Conservation (phyloP, 1,140 invertebrate species). For the Orius insidiosus region DNA sequence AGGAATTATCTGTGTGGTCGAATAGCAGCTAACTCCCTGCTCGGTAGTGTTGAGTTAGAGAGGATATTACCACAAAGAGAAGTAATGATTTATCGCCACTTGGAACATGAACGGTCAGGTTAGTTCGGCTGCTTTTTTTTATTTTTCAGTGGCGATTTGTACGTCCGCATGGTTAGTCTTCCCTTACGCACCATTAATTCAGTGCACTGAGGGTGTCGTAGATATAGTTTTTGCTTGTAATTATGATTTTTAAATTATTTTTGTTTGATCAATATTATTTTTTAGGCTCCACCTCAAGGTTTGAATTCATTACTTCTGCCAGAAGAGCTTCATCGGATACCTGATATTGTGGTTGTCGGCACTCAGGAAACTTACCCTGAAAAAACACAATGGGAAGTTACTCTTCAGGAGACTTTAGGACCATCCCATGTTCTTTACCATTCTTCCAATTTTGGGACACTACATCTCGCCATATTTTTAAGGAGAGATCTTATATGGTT, state of each 20-base stretch:
- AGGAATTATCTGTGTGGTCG: slow-evolving; percentile 65
- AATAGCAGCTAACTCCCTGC: slow-evolving; percentile 54
- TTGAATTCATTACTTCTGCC: slow-evolving; percentile 81
- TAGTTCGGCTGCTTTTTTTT: slow-evolving; percentile 20
- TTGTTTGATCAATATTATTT: slow-evolving; percentile 11
- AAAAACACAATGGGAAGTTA: slow-evolving; percentile 76
- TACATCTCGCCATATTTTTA: slow-evolving; percentile 74
- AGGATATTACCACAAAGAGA: slow-evolving; percentile 70
- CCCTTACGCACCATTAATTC: too few species aligned
- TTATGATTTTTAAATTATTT: slow-evolving; percentile 1
- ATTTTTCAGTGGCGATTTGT: neutral
- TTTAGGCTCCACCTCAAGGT: slow-evolving; percentile 35
- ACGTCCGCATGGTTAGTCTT: slow-evolving; percentile 9
- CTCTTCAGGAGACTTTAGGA: slow-evolving; percentile 76
- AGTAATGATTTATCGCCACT: slow-evolving; percentile 75
- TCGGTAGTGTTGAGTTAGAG: slow-evolving; percentile 67
- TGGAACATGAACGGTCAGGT: slow-evolving; percentile 95
- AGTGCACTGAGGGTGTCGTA: slow-evolving; percentile 5
- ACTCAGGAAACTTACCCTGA: slow-evolving; percentile 81
- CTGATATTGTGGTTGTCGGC: slow-evolving; percentile 77
- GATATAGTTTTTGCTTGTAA: neutral
- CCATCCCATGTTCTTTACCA: slow-evolving; percentile 75
- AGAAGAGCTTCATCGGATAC: slow-evolving; percentile 60
- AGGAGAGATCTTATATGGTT: slow-evolving; percentile 85
- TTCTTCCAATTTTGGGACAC: slow-evolving; percentile 61